Conservation (phyloP, 2,113 vertebrate species). For the Recurvirostra avosetta region DNA sequence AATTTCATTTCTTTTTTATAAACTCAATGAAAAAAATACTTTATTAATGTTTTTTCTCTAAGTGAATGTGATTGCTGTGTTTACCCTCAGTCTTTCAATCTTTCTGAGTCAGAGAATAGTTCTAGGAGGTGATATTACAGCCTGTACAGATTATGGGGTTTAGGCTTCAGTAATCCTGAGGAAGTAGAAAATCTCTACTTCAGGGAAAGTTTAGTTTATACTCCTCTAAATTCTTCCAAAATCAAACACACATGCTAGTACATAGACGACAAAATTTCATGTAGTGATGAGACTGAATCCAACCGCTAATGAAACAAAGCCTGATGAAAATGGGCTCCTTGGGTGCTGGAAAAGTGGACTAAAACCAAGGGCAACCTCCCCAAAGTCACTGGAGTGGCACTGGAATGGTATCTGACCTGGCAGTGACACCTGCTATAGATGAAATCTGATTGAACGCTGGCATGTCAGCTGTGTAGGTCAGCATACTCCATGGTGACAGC, state of each 20-base stretch:
- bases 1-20: neutral
- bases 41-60: neutral
- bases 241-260: neutral
- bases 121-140: neutral
- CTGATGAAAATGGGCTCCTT: neutral
- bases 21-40: neutral
- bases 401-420: neutral
- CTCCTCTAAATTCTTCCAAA: neutral
- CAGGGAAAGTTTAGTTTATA: neutral
- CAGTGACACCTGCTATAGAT: neutral
- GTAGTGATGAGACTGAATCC: neutral
- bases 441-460: neutral
- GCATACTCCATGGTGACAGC: rapidly evolving
- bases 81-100: neutral
- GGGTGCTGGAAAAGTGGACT: neutral
- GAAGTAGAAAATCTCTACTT: neutral
- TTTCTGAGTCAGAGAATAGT: neutral
- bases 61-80: neutral
- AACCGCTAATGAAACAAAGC: neutral
- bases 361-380: neutral
- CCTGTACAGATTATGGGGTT: neutral
- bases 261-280: neutral
- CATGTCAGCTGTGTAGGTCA: neutral
- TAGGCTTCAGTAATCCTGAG: neutral
- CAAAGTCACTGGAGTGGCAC: neutral